These are phyloP conservation scores for Drosophila leonis DNA, from an alignment of 2,888 invertebrate species.

Conservation along the genomic window DNA sequence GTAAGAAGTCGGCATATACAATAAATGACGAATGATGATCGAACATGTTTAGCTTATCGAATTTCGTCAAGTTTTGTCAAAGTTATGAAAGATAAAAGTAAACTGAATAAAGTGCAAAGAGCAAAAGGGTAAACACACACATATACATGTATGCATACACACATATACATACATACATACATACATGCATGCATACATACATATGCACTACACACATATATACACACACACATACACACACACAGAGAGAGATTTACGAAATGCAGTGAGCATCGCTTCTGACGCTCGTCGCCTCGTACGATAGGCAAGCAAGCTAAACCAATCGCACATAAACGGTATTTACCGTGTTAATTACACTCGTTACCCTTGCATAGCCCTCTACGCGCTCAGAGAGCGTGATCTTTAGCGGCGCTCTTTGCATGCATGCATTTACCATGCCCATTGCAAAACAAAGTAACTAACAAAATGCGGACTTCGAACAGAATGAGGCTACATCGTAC, in stretches of 20 bases:
- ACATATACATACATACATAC: neutral
- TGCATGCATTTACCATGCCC: slow-evolving; percentile 9
- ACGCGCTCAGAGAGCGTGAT: slow-evolving; percentile 16
- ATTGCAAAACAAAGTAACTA: slow-evolving; percentile 10
- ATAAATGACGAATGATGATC: slow-evolving; percentile 6
- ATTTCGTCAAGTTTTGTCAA: neutral
- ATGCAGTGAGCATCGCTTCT: neutral
- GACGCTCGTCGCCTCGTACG: neutral
- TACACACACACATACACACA: neutral
- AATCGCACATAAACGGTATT: slow-evolving; percentile 7
- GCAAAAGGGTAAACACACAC: neutral
- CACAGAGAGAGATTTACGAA: neutral
- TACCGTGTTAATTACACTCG: slow-evolving; percentile 7
- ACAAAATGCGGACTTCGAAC: slow-evolving; percentile 14
- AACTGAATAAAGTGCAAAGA: neutral
- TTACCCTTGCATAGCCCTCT: slow-evolving; percentile 8
- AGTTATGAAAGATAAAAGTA: neutral
- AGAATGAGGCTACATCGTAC: neutral
- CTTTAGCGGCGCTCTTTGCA: slow-evolving; percentile 3
- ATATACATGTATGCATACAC: neutral
- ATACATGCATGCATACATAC: neutral
- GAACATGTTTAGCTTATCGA: slow-evolving; percentile 5
- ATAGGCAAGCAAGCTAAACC: neutral
- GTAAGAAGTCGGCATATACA: neutral
- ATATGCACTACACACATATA: neutral